Percentiles rank a stretch among this genome's conserved stretches.
Conservation (phyloP, 1,140 invertebrate species). For the Halictus rubicundus region DNA sequence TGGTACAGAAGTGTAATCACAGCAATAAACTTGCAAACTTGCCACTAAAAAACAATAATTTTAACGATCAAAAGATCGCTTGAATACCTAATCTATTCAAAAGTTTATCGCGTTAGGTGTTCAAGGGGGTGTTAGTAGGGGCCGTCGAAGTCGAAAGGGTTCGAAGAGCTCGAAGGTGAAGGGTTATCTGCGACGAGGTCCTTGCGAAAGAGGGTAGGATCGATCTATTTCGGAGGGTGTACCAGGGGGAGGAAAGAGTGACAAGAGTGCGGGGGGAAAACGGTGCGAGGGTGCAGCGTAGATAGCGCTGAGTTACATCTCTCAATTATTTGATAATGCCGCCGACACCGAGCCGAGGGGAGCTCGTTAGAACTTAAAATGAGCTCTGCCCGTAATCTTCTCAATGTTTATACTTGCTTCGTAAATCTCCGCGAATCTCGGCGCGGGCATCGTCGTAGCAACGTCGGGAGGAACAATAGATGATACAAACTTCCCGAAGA, state of each 20-base stretch:
- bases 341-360: conserved; percentile 75
- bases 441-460: conserved; percentile 51
- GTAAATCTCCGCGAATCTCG: conserved; percentile 71
- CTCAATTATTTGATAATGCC: conserved; percentile 81
- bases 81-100: background rate
- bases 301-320: conserved; percentile 79
- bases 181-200: conserved; percentile 11
- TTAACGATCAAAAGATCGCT: background rate
- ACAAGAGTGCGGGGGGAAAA: conserved; percentile 38
- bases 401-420: conserved; percentile 78
- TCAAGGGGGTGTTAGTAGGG: background rate
- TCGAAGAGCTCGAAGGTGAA: background rate
- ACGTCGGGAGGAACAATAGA: conserved; percentile 70
- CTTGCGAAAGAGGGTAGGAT: conserved; percentile 30
- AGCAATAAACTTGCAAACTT: too few relatives aligned
- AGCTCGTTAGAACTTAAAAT: conserved; percentile 80
- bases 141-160: background rate
- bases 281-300: conserved; percentile 69
- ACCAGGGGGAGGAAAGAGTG: conserved; percentile 40
- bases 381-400: conserved; percentile 78
- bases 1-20: too few relatives aligned
- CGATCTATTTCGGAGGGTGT: conserved; percentile 25
- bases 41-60: background rate
- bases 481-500: conserved; percentile 70
- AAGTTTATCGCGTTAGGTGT: too few relatives aligned